These are phyloP conservation scores for Cyrtorhinus lividipennis DNA, from an alignment of 1,140 invertebrate species.

Conservation along the genomic window DNA sequence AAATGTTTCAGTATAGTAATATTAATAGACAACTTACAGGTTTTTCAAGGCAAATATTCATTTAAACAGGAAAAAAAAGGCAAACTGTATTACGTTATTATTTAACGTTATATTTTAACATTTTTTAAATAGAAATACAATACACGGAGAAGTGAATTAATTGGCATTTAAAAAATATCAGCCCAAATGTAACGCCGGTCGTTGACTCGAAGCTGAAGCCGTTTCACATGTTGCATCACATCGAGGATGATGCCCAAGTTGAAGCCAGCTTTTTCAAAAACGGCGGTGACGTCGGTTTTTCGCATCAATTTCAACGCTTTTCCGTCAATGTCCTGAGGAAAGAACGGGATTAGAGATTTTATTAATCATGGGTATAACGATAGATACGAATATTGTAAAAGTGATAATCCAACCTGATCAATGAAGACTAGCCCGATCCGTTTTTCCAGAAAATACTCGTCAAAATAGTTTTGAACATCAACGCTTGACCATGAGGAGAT, in stretches of 20 bases:
- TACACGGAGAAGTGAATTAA: too few species aligned
- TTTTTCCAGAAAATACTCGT: not conserved
- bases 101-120: too few species aligned
- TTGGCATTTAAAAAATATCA: not conserved
- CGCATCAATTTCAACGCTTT: not conserved
- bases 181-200: constrained; percentile 2
- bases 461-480: not conserved
- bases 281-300: not conserved
- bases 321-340: not conserved
- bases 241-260: not conserved
- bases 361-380: too few species aligned
- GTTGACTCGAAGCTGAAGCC: constrained; percentile 2
- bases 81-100: too few species aligned
- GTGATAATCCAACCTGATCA: too few species aligned
- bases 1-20: too few species aligned
- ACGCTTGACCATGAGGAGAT: not conserved
- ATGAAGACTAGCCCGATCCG: not conserved
- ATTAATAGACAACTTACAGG: too few species aligned
- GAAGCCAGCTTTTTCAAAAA: not conserved
- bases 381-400: too few species aligned
- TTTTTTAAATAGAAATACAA: too few species aligned
- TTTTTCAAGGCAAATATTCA: too few species aligned
- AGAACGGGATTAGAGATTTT: too few species aligned
- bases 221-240: constrained; percentile 2
- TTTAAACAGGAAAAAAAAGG: too few species aligned